phyloP scores from a whole-genome alignment of 2,888 invertebrate genomes.

The Arctia plantaginis region DNA sequence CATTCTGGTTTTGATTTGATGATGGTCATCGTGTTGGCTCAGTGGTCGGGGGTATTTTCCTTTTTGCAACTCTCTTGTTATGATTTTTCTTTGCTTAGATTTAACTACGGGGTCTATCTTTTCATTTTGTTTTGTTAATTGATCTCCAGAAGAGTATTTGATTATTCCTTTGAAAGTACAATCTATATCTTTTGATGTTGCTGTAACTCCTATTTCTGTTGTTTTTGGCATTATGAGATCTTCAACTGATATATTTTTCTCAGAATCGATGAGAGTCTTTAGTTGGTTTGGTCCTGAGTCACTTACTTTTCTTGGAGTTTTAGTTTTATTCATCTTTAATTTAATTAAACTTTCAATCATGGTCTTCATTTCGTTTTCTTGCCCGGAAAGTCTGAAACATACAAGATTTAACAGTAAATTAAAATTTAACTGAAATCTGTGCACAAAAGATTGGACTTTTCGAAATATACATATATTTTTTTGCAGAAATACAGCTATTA shows the following conservation, averaged over 20 bases:
- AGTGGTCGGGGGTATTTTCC: neutral
- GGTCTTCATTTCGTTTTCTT: constrained; percentile 6
- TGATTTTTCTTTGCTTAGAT: neutral
- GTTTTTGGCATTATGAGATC: neutral
- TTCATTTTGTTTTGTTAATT: neutral
- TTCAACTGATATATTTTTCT: neutral
- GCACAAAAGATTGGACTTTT: neutral
- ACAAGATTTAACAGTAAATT: neutral
- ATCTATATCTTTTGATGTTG: constrained; percentile 18
- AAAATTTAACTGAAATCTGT: neutral
- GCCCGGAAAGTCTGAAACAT: constrained; percentile 6
- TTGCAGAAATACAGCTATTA: neutral
- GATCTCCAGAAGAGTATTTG: constrained; percentile 2
- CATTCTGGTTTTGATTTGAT: neutral
- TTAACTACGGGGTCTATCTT: neutral
- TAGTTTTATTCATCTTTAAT: neutral
- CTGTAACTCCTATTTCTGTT: constrained; percentile 12
- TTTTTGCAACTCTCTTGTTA: neutral
- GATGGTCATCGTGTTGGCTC: neutral
- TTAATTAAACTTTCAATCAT: constrained; percentile 14
- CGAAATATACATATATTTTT: neutral
- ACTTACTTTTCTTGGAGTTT: neutral
- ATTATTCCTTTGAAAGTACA: neutral
- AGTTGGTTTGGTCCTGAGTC: neutral
- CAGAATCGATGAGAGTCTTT: neutral